These are phyloP conservation scores for Spisula subtruncata DNA, from an alignment of 2,888 invertebrate genomes.

Conservation along the genomic window DNA sequence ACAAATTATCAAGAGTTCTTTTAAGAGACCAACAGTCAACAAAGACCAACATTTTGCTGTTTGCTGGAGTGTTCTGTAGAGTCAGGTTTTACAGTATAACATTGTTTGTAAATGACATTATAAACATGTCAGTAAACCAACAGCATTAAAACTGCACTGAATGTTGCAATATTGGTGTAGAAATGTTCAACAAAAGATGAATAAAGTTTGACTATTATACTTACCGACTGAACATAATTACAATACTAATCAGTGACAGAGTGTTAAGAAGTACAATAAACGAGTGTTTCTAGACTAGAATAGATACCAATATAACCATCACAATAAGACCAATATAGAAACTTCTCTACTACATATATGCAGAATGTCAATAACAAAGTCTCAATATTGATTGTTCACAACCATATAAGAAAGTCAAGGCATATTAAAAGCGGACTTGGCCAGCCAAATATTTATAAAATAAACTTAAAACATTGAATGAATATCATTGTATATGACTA, in stretches of 20 bases:
- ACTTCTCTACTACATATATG: not conserved
- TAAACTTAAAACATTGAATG: not conserved
- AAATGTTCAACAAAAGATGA: not conserved
- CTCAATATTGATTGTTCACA: conserved; percentile 18
- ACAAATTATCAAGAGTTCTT: no score
- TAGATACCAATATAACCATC: not conserved
- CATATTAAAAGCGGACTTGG: conserved; percentile 28
- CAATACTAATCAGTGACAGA: not conserved
- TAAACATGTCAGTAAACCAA: no score
- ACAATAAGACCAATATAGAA: not conserved
- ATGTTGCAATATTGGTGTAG: not conserved
- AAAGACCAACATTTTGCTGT: no score
- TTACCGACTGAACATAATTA: not conserved
- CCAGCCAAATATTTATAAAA: conserved; percentile 16
- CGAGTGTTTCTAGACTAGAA: not conserved
- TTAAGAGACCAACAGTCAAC: no score
- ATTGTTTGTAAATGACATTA: no score
- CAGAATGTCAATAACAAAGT: not conserved
- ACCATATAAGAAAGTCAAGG: conserved; percentile 35
- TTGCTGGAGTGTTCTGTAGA: no score
- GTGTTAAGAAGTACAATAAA: not conserved
- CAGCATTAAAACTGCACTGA: not conserved
- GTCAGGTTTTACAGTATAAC: no score
- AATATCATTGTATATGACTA: not conserved
- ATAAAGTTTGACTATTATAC: not conserved